Conservation (phyloP, 2,797 vertebrate genomes). For the Monodelphis domestica region DNA sequence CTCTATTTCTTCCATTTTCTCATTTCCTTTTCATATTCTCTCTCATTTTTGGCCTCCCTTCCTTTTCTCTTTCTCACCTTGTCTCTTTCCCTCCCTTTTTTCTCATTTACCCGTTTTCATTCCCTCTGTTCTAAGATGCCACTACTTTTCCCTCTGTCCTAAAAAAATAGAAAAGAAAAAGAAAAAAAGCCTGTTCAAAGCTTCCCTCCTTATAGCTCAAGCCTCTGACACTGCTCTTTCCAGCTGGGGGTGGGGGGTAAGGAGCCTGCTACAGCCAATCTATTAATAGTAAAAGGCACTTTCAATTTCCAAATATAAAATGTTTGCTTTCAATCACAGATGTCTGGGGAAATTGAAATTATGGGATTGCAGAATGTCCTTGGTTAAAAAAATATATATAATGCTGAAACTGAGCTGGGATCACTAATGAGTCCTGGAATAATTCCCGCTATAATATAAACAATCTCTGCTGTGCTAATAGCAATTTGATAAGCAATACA, state of each 20-base stretch:
- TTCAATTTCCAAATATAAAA: conserved; percentile 70
- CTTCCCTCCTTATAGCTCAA: not conserved
- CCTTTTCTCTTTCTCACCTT: not conserved
- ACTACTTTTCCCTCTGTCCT: not conserved
- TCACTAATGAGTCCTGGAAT: conserved; percentile 78
- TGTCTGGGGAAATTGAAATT: conserved; percentile 69
- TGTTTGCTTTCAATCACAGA: conserved; percentile 69
- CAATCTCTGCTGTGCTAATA: conserved; percentile 72
- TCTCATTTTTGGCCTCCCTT: not conserved
- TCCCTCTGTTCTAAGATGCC: not conserved
- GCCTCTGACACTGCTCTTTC: conserved; percentile 3
- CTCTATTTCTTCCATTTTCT: not conserved
- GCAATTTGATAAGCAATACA: conserved; percentile 59
- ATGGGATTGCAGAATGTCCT: conserved; percentile 73
- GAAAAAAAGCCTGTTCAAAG: not conserved
- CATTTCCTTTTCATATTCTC: not conserved
- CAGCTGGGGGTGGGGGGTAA: not conserved
- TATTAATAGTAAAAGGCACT: conserved; percentile 62
- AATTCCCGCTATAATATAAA: conserved; percentile 75
- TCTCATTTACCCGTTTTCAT: not conserved
- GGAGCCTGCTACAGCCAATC: conserved; percentile 33
- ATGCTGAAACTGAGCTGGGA: conserved; percentile 73
- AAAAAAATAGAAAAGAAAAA: not conserved
- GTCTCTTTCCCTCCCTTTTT: not conserved
- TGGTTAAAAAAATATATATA: conserved; percentile 75